Percentiles rank a stretch among this genome's conserved stretches.
phyloP scores from a whole-genome alignment of 2,113 vertebrate species.

The Ptilonorhynchus violaceus region DNA sequence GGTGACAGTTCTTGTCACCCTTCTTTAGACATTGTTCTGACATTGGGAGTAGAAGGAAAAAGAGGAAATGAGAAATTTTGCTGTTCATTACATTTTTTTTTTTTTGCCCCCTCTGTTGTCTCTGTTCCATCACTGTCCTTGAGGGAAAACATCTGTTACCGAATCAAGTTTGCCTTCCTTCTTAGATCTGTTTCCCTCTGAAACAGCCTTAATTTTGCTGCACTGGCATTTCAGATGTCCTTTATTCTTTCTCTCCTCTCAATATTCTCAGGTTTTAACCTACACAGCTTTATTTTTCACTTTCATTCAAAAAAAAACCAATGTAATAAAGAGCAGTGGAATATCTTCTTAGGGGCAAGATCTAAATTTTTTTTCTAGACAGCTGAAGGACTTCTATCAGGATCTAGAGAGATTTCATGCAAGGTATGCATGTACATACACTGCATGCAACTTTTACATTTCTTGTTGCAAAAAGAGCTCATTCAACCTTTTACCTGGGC shows the following conservation, averaged over 20 bases:
- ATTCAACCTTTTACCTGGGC: neutral
- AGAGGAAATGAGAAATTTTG: neutral
- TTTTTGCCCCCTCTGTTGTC: neutral
- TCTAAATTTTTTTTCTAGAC: neutral
- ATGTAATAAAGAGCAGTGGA: neutral
- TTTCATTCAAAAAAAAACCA: neutral
- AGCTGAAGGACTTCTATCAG: neutral
- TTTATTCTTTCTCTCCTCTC: neutral
- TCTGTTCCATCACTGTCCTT: neutral
- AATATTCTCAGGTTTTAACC: neutral
- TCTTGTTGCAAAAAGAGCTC: neutral
- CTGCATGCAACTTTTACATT: neutral
- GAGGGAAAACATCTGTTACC: slow-evolving; percentile 47
- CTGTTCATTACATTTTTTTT: neutral
- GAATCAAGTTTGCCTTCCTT: neutral
- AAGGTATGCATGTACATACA: neutral
- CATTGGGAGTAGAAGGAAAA: neutral
- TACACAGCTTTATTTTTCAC: neutral
- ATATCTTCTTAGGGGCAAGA: neutral
- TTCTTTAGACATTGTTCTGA: neutral
- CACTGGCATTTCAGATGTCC: neutral
- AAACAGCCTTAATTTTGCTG: slow-evolving; percentile 4
- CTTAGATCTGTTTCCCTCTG: neutral
- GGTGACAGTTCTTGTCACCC: neutral
- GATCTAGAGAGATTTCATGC: neutral